Conservation (phyloP, 2,113 vertebrate genomes). For the Rhipidura dahli region DNA sequence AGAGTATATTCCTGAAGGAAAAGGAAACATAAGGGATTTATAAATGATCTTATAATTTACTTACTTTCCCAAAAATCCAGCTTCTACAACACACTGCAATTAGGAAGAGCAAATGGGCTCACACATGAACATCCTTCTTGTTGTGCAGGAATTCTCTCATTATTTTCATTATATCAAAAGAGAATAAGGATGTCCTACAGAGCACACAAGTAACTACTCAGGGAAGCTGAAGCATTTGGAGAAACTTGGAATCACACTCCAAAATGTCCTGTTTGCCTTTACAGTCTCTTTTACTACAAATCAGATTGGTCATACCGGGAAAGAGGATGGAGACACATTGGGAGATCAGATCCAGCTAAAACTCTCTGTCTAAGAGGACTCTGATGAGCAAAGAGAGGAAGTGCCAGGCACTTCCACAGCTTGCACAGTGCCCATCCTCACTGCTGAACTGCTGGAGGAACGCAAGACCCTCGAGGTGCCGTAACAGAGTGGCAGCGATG, state of each 20-base stretch:
- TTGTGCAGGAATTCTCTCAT: background rate
- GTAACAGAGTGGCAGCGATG: background rate
- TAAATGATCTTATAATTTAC: background rate
- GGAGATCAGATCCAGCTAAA: background rate
- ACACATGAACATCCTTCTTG: constrained; percentile 54
- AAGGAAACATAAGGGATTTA: background rate
- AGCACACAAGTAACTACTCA: background rate
- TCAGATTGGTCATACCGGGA: background rate
- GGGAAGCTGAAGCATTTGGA: background rate
- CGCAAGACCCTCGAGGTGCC: background rate
- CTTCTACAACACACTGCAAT: constrained; percentile 55
- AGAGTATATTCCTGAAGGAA: background rate
- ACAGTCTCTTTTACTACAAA: background rate
- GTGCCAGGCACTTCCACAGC: constrained; percentile 29
- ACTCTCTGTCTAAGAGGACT: constrained; percentile 40
- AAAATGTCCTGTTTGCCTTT: background rate
- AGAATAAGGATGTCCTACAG: accelerated
- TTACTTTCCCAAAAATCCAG: constrained; percentile 59
- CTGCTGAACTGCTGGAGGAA: constrained; percentile 46
- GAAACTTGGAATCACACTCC: background rate
- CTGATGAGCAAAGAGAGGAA: constrained; percentile 54
- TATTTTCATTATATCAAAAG: background rate
- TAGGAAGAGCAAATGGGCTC: constrained; percentile 54
- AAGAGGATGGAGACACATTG: background rate
- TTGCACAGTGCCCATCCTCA: background rate